Evolutionary conservation across 2,888 invertebrate species (phyloP).

Genomic region (Thelaira solivaga): DNA sequence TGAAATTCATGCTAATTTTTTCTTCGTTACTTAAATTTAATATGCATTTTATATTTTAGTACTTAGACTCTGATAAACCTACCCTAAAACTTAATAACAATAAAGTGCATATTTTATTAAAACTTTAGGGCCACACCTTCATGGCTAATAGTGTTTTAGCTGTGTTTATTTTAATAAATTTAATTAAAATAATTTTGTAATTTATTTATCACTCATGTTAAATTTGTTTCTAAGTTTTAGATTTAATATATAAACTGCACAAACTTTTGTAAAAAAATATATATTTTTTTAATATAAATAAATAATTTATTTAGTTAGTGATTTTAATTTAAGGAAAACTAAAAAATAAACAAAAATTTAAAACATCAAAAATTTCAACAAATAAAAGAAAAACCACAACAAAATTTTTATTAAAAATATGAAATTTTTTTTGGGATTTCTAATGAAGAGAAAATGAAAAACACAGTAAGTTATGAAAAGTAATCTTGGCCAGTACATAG

Average conservation of each 20-base stretch:
- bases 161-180: not conserved
- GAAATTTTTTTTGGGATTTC: slow-evolving; percentile 6
- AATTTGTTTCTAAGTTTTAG: slow-evolving; percentile 27
- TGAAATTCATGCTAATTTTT: too few relatives aligned
- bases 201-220: slow-evolving; percentile 43
- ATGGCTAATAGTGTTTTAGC: not conserved
- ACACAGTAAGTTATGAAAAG: too few relatives aligned
- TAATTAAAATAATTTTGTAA: not conserved
- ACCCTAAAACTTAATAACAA: too few relatives aligned
- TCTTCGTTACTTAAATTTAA: too few relatives aligned
- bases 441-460: not conserved
- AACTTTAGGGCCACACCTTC: too few relatives aligned
- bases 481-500: too few relatives aligned
- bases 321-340: slow-evolving; percentile 34
- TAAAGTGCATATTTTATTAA: too few relatives aligned
- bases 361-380: slow-evolving; percentile 20
- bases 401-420: slow-evolving; percentile 58
- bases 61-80: too few relatives aligned
- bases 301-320: slow-evolving; percentile 55
- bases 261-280: slow-evolving; percentile 30
- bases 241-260: slow-evolving; percentile 7
- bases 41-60: too few relatives aligned
- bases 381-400: slow-evolving; percentile 38
- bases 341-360: slow-evolving; percentile 20
- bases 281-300: slow-evolving; percentile 50